Percentiles rank a stretch among this genome's conserved stretches.
These are phyloP conservation scores for Pocillopora verrucosa DNA, from an alignment of 64 coral and sea anemone genomes.

Conservation along the genomic window DNA sequence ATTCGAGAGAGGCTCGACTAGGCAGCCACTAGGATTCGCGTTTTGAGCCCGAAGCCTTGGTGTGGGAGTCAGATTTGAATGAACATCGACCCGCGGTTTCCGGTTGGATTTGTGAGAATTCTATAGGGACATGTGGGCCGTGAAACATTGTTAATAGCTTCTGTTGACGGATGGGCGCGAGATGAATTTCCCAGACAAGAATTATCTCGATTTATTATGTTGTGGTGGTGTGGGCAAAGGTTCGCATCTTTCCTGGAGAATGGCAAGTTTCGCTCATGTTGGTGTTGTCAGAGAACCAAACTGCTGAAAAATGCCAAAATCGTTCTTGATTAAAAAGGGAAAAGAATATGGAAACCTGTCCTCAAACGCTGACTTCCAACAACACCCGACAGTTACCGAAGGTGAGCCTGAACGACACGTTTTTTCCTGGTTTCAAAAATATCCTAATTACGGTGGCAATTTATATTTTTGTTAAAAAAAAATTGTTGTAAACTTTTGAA, in stretches of 20 bases:
- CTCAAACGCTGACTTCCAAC: not conserved
- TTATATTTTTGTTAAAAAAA: not conserved
- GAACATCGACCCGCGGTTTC: constrained; percentile 62
- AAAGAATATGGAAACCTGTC: constrained; percentile 60
- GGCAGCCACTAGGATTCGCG: constrained; percentile 48
- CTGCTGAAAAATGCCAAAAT: constrained; percentile 75
- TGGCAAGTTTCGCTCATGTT: constrained; percentile 20
- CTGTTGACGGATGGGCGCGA: constrained; percentile 50
- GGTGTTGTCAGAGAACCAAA: constrained; percentile 2
- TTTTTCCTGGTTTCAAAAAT: not conserved
- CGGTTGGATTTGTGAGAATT: constrained; percentile 59
- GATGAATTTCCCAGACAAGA: constrained; percentile 43
- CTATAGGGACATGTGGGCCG: constrained; percentile 50
- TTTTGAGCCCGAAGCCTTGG: constrained; percentile 13
- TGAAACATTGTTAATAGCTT: constrained; percentile 50
- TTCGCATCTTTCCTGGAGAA: constrained; percentile 27
- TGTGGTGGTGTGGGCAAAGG: not conserved
- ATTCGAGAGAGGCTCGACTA: constrained; percentile 21
- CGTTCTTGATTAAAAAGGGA: constrained; percentile 77
- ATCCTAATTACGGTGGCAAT: not conserved
- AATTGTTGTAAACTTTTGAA: not conserved
- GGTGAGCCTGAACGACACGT: not conserved
- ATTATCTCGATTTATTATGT: constrained; percentile 11
- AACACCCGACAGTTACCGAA: constrained; percentile 17
- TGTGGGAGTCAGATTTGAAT: constrained; percentile 77